These are phyloP conservation scores for Rhombomys opimus DNA, from an alignment of 2,113 vertebrate genomes.

Conservation along the genomic window DNA sequence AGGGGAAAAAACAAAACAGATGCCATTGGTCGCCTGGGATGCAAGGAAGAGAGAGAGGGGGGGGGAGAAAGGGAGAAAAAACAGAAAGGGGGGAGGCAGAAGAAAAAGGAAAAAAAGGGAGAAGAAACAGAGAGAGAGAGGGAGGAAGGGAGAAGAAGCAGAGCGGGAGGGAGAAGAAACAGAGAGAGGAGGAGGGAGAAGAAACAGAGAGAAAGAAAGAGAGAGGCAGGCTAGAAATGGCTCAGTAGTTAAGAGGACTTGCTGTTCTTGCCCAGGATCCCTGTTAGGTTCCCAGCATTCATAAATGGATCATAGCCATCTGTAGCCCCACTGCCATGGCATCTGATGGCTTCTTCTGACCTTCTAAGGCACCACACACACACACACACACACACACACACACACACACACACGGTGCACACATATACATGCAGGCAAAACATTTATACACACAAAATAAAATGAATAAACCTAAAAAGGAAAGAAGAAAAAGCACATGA, in stretches of 20 bases:
- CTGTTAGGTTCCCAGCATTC: not conserved
- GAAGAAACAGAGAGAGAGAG: too few species aligned
- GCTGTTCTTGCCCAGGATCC: not conserved
- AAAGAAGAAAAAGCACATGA: not conserved
- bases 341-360: not conserved
- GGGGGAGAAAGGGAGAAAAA: too few species aligned
- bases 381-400: not conserved
- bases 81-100: not conserved
- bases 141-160: too few species aligned
- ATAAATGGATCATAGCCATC: not conserved
- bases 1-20: not conserved
- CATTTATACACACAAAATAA: not conserved
- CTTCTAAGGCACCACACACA: not conserved
- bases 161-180: not conserved
- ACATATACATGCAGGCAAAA: not conserved
- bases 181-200: too few species aligned
- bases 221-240: not conserved
- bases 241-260: not conserved
- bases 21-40: not conserved
- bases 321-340: not conserved
- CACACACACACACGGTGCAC: too few species aligned
- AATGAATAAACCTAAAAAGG: not conserved
- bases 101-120: not conserved
- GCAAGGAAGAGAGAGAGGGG: not conserved
- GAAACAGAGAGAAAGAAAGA: too few species aligned